Conservation (phyloP, 2,888 invertebrate genomes). For the Polyploca ridens region DNA sequence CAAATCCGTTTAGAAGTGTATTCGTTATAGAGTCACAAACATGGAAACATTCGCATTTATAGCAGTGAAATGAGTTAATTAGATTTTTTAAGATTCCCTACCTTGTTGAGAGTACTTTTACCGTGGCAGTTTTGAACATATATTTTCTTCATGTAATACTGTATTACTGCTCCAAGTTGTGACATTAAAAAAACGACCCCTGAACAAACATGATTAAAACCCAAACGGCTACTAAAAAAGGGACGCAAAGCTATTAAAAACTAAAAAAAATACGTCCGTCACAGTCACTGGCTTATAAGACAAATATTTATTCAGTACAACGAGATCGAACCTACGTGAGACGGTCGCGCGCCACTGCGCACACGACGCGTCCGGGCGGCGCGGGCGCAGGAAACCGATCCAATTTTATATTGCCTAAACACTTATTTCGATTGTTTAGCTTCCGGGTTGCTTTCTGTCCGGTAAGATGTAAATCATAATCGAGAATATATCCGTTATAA, state of each 20-base stretch:
- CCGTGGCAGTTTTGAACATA: too few relatives aligned
- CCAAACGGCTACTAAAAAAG: conserved; percentile 30
- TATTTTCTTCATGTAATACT: too few relatives aligned
- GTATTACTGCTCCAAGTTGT: background rate
- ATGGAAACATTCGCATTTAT: too few relatives aligned
- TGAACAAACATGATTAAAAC: conserved; percentile 21
- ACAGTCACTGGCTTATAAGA: conserved; percentile 44
- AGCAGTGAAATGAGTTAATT: too few relatives aligned
- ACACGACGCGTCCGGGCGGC: conserved; percentile 22
- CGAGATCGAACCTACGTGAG: conserved; percentile 61
- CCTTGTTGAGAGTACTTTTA: too few relatives aligned
- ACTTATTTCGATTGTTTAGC: conserved; percentile 43
- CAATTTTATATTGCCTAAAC: conserved; percentile 47
- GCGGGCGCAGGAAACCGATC: conserved; percentile 53
- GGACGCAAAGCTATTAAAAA: conserved; percentile 44
- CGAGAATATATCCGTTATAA: conserved; percentile 12
- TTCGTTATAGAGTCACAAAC: too few relatives aligned
- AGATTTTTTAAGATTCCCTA: too few relatives aligned
- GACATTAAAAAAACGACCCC: background rate
- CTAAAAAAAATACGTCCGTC: conserved; percentile 46
- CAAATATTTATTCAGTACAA: conserved; percentile 68
- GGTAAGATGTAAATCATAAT: conserved; percentile 27
- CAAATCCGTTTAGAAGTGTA: too few relatives aligned
- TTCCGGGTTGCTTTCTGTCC: conserved; percentile 52
- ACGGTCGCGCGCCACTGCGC: conserved; percentile 51